Conservation (phyloP, 2,888 invertebrate genomes). For the Eumerus sabulonum region DNA sequence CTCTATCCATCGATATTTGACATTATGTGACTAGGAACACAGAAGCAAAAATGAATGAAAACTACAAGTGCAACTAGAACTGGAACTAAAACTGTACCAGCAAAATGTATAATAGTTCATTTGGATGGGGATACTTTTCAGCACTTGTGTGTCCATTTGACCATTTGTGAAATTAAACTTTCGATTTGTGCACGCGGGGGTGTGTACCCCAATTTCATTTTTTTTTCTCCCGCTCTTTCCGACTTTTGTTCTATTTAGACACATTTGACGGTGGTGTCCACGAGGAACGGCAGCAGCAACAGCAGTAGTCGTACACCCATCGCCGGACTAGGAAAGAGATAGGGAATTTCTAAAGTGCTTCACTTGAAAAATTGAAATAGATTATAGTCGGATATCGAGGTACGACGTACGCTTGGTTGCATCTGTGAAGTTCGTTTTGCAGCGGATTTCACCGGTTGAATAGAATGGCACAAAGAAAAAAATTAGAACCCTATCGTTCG, state of each 20-base stretch:
- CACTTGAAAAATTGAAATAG: slow-evolving; percentile 44
- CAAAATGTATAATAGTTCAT: slow-evolving; percentile 8
- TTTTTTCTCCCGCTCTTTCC: background rate
- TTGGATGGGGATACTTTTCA: slow-evolving; percentile 20
- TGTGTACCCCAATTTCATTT: background rate
- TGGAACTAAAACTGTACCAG: no score
- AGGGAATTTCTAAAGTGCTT: slow-evolving; percentile 32
- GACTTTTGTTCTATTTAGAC: background rate
- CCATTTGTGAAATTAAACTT: slow-evolving; percentile 60
- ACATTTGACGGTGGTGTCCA: slow-evolving; percentile 12
- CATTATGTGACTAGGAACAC: no score
- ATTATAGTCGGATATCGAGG: slow-evolving; percentile 39
- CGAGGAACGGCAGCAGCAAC: background rate
- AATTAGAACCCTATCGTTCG: no score
- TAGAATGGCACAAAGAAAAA: background rate
- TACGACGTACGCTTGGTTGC: slow-evolving; percentile 4
- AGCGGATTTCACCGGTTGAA: background rate
- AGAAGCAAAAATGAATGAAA: no score
- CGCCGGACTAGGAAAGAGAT: background rate
- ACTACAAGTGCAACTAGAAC: background rate
- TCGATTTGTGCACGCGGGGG: slow-evolving; percentile 11
- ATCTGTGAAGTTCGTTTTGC: slow-evolving; percentile 17
- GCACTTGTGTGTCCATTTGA: slow-evolving; percentile 36
- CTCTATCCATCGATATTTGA: no score
- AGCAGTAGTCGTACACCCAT: no score